Percentiles rank a stretch among this genome's conserved stretches.
These are phyloP conservation scores for Mustelus asterias DNA, from an alignment of 2,113 vertebrate genomes.

Conservation along the genomic window DNA sequence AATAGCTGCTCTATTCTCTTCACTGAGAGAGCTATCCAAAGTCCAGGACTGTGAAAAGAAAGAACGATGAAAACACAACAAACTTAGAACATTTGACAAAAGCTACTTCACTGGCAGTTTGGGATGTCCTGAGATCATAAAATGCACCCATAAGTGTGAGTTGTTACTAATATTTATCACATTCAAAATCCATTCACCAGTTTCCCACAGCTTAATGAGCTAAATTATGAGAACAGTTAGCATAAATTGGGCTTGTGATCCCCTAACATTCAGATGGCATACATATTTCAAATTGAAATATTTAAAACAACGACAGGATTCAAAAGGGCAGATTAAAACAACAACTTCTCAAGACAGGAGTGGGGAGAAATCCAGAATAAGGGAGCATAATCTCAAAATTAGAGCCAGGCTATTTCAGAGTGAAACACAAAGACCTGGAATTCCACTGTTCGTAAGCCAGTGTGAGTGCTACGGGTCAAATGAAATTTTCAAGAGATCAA, in stretches of 20 bases:
- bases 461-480: background rate
- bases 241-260: background rate
- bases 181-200: background rate
- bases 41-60: conserved; percentile 75
- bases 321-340: background rate
- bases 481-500: background rate
- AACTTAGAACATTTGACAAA: background rate
- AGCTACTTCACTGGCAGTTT: background rate
- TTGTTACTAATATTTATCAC: background rate
- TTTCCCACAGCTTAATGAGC: background rate
- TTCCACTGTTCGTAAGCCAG: background rate
- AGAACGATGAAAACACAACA: conserved; percentile 1
- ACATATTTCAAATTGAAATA: background rate
- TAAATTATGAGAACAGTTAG: background rate
- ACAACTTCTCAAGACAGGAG: background rate
- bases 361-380: background rate
- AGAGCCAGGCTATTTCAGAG: too few species aligned
- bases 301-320: background rate
- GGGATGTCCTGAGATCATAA: background rate
- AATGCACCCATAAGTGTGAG: background rate
- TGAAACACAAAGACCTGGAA: background rate
- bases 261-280: background rate
- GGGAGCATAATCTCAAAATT: background rate
- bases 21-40: conserved; percentile 84
- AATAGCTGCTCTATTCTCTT: conserved; percentile 84